Base-by-base conservation (phyloP, 2,113 vertebrate genomes). In the Glaucidium brasilianum region DNA sequence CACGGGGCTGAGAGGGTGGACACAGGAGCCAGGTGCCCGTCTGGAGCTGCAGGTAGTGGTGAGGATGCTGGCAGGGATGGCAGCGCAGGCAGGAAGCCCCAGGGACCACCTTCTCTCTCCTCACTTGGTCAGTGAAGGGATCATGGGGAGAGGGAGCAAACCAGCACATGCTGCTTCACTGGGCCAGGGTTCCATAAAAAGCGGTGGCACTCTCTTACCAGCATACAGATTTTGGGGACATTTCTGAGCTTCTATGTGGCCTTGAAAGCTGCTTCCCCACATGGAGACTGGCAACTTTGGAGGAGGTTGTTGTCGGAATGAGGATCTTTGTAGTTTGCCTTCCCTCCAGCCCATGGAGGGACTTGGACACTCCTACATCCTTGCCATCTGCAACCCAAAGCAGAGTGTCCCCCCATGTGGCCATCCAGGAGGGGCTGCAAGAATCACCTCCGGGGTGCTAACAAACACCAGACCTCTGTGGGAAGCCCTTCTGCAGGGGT, bases 1-100 rank as follows among this genome's bases (percentile, higher is more conserved):
- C 32, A 35, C 0, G 0, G 18, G 35, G 41, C 17, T 25, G 37
- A 34, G 30, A 25, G 2, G 69, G 8, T 49, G 59, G 59, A 9
- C 25, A 30, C 1, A 3, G 30, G 41, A 32, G 2, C 32, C 11
- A 14, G 43, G 73, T 5, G 9, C 55, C 68, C 53, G 14, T 20
- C 45, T 49, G 87, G 50, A 68, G 35, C 49, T 90, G 74, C 29
- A 52, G 41, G 25, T 8, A n/a, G 43, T 30, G n/a, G 15, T 85
- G 39, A 74, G 49, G 37, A 13, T 53, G 27, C 59, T 63, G 49
- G 16, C 39, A 45, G 29, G 18, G 60, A 69, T 22, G 25, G 25
- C 25, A 85, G 27, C 18, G 22, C 55, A 52, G 50, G 45, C 39
- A 80, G 27, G 60, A 8, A 4, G 6, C 8, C 6, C 20, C 2